Evolutionary conservation across 1,140 invertebrate genomes (phyloP).

Genomic region (Philopotamus ludificatus): DNA sequence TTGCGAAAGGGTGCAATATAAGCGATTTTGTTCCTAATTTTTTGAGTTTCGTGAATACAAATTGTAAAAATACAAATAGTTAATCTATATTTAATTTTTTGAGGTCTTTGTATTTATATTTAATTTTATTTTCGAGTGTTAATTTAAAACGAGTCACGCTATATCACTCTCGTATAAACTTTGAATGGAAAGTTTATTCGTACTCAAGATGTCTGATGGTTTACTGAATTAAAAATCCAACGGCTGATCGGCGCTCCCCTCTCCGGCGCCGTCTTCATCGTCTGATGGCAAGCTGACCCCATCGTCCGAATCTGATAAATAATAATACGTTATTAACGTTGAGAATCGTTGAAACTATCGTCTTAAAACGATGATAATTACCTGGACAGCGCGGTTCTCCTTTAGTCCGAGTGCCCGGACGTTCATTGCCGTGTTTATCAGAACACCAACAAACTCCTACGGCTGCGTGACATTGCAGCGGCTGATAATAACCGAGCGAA

Average conservation of each 20-base stretch:
- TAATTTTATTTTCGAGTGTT: conserved; percentile 3
- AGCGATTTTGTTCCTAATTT: conserved; percentile 41
- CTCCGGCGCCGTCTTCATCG: conserved; percentile 69
- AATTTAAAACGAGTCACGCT: conserved; percentile 2
- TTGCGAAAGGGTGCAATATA: conserved; percentile 41
- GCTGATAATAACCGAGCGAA: conserved; percentile 80
- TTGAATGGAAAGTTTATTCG: background rate
- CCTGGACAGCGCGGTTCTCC: conserved; percentile 81
- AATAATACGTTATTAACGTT: background rate
- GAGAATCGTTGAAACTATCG: background rate
- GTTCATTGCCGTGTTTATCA: conserved; percentile 87
- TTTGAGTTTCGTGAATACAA: conserved; percentile 41
- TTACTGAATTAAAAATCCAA: conserved; percentile 67
- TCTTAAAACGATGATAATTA: conserved; percentile 48
- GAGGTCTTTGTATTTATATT: conserved; percentile 28
- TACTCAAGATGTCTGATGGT: background rate
- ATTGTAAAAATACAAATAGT: conserved; percentile 43
- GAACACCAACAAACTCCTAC: conserved; percentile 91
- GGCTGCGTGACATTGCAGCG: conserved; percentile 81
- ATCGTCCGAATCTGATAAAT: conserved; percentile 54
- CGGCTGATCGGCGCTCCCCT: conserved; percentile 76
- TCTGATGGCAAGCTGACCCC: conserved; percentile 61
- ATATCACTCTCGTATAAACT: conserved; percentile 7
- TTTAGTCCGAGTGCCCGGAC: conserved; percentile 76
- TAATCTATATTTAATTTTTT: conserved; percentile 39